Evolutionary conservation across 53 echinoderm and acorn worm genomes (phyloP).

Genomic region (Paelopatides confundens): DNA sequence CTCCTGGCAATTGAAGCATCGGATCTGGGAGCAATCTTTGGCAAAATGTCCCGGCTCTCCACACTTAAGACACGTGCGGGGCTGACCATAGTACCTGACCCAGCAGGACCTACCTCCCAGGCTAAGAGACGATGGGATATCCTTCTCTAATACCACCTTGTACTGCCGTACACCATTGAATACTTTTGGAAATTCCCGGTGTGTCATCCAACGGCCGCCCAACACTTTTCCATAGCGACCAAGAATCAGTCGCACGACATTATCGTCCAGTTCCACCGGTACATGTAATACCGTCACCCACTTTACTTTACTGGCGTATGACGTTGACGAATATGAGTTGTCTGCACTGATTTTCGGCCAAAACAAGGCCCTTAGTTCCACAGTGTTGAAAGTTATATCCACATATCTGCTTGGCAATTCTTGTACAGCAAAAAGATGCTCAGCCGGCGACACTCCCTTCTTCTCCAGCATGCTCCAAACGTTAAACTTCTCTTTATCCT

Average conservation of each 20-base stretch:
- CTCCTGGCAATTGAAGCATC: conserved; percentile 22
- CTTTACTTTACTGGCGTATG: conserved; percentile 13
- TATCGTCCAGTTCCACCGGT: conserved; percentile 45
- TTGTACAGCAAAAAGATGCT: conserved; percentile 59
- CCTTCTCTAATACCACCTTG: conserved; percentile 5
- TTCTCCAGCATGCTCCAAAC: too few relatives aligned
- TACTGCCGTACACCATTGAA: conserved; percentile 59
- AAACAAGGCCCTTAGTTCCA: background rate
- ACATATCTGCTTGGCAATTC: conserved; percentile 24
- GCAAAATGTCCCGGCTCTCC: conserved; percentile 13
- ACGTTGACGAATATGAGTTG: background rate
- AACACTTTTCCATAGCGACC: conserved; percentile 29
- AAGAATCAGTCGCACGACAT: conserved; percentile 19
- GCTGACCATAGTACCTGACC: conserved; percentile 55
- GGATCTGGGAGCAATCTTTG: conserved; percentile 17
- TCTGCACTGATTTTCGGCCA: background rate
- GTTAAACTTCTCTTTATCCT: too few relatives aligned
- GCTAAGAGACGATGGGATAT: conserved; percentile 49
- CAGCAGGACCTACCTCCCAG: conserved; percentile 39
- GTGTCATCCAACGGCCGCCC: background rate
- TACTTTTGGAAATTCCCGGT: conserved; percentile 27
- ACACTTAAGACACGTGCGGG: conserved; percentile 50
- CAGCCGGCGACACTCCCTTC: too few relatives aligned
- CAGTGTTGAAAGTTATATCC: conserved; percentile 46
- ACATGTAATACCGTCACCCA: conserved; percentile 46